Conservation (phyloP, 1,140 invertebrate genomes). For the Pseudobourletiella spinata region DNA sequence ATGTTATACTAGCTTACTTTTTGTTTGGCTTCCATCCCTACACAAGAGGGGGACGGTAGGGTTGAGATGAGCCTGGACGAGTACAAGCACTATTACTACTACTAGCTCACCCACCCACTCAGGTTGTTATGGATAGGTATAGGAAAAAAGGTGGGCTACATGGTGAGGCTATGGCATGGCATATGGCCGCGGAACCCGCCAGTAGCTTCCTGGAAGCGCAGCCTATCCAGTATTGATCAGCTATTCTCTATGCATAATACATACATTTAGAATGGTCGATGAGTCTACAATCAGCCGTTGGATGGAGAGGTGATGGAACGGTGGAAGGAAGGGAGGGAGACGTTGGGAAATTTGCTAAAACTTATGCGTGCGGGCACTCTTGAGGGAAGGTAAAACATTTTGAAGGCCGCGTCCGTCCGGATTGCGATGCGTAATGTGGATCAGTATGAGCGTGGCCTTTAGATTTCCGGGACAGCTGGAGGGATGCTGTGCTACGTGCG, state of each 20-base stretch:
- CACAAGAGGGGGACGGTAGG: background rate
- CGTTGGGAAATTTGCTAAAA: background rate
- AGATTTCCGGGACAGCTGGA: no score
- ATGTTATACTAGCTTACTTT: no score
- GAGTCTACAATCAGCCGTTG: conserved; percentile 17
- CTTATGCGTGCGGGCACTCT: no score
- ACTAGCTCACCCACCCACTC: no score
- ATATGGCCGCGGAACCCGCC: background rate
- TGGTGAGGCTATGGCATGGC: no score
- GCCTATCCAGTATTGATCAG: background rate
- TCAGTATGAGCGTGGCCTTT: background rate
- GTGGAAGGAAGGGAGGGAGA: background rate
- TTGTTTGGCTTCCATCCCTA: no score
- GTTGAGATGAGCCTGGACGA: no score
- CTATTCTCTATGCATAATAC: background rate
- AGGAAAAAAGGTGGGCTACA: no score
- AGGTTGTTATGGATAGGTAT: background rate
- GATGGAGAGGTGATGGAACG: background rate
- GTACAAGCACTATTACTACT: background rate
- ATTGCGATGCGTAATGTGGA: background rate
- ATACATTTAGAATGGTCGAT: conserved; percentile 25
- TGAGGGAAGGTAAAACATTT: no score
- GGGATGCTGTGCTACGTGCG: no score
- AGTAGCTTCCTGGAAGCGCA: background rate
- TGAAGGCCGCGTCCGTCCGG: no score